Percentiles rank a stretch among this genome's conserved stretches.
Conservation (phyloP, 2,113 vertebrate species). For the Larimichthys crocea region DNA sequence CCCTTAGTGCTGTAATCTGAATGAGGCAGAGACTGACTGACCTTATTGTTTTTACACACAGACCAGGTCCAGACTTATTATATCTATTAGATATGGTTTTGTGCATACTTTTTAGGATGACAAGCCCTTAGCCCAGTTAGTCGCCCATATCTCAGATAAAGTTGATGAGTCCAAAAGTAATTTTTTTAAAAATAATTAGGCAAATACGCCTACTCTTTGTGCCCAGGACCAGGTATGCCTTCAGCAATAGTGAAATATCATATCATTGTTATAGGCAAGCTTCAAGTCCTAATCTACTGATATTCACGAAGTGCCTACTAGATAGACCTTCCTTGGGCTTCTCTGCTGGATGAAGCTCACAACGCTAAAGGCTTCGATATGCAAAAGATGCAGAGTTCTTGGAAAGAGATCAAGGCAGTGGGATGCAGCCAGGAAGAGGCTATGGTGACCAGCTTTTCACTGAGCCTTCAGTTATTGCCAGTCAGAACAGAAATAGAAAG, state of each 20-base stretch:
- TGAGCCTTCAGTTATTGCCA: background rate
- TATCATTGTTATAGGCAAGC: no score
- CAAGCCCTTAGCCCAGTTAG: background rate
- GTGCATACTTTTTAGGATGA: background rate
- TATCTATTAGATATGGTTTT: conserved; percentile 6
- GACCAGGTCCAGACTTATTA: background rate
- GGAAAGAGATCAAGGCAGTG: background rate
- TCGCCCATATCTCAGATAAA: background rate
- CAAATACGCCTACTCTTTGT: background rate
- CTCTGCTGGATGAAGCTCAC: background rate
- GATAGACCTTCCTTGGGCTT: background rate
- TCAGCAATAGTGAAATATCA: background rate
- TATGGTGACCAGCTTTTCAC: no score
- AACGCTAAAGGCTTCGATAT: background rate
- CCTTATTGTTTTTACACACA: conserved; percentile 1
- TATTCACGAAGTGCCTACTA: background rate
- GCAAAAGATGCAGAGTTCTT: background rate
- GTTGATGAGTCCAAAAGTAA: background rate
- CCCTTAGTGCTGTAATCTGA: conserved; percentile 1
- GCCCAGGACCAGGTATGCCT: background rate
- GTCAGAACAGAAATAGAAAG: background rate
- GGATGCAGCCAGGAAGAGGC: background rate
- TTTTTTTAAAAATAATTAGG: background rate
- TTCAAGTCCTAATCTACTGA: background rate
- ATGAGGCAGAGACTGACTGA: background rate